Base-by-base conservation (phyloP, 2,797 vertebrate genomes). In the Epinephelus coioides region DNA sequence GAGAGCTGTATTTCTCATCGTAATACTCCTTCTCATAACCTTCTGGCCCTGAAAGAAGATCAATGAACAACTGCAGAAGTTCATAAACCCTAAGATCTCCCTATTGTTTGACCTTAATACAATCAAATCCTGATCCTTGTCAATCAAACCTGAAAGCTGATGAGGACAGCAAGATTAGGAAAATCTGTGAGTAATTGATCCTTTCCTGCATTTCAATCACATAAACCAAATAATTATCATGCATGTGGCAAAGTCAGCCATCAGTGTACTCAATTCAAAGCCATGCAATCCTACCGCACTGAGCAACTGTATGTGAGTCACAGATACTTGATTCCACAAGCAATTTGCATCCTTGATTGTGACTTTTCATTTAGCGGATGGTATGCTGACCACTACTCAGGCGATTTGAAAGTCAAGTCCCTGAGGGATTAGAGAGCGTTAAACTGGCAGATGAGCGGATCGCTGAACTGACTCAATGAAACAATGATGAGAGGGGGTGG, bases 371-470 rank as follows among this genome's bases (percentile, higher is more conserved):
- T 86, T 72, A 82, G 77, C 4, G 12, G 57, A 81, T 59, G 78
- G 62, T 68, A 65, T 66, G 65, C 59, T 82, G 79, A 85, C 81
- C 83, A 81, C 76, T 44, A 68, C 60, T 83, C 57, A 53, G 66
- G 56, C 23, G 86, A 92, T 91, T 89, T 85, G 67, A 83, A 89
- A 86, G 84, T 91, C 87, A 82, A 76, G 87, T 62, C 86, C 76
- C 61, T 0, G 15, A 17, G 68, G 86, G 92, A 94, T 94, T 92
- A 93, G 46, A 66, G 80, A 70, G 86, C 21, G 50, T 71, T 83
- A 78, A 83, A 91, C 72, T 38, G 70, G 65, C 40, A 67, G 84
- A 92, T 88, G 85, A 85, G 81, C 11, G 65, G 68, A 89, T 67
- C 72, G 84, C 83, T 86, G 87, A 79, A 64, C 12, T 1, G 57